phyloP scores from a whole-genome alignment of 2,888 invertebrate genomes.

The Marasmarcha lunaedactyla region DNA sequence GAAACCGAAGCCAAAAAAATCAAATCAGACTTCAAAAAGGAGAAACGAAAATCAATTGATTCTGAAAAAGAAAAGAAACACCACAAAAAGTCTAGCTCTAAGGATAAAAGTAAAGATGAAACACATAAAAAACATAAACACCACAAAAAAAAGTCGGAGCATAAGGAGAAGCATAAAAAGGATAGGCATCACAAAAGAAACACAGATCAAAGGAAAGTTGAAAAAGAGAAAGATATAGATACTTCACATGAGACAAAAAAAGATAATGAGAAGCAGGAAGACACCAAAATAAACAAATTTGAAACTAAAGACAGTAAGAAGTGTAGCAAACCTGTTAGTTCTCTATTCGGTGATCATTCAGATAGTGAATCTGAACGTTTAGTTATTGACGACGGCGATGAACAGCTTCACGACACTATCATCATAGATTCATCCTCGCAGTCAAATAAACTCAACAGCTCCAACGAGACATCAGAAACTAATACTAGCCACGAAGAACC shows the following conservation, averaged over 20 bases:
- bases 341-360: conserved; percentile 18
- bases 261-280: conserved; percentile 2
- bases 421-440: not conserved
- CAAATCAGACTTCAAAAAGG: conserved; percentile 21
- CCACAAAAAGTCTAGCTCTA: conserved; percentile 6
- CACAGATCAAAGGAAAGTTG: conserved; percentile 16
- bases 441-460: not conserved
- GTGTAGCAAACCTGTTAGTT: conserved; percentile 3
- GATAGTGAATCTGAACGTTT: conserved; percentile 40
- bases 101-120: conserved; percentile 20
- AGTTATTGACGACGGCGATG: conserved; percentile 32
- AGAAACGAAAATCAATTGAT: not conserved
- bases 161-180: conserved; percentile 6
- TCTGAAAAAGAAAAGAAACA: conserved; percentile 19
- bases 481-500: not conserved
- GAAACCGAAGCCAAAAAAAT: conserved; percentile 20
- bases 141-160: conserved; percentile 8
- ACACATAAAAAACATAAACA: conserved; percentile 22
- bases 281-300: not conserved
- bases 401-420: conserved; percentile 21
- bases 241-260: conserved; percentile 13
- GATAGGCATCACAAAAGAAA: not conserved
- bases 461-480: not conserved
- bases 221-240: conserved; percentile 13
- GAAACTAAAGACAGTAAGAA: not conserved